Conservation (phyloP, 2,113 vertebrate species). For the Megaceryle maxima region DNA sequence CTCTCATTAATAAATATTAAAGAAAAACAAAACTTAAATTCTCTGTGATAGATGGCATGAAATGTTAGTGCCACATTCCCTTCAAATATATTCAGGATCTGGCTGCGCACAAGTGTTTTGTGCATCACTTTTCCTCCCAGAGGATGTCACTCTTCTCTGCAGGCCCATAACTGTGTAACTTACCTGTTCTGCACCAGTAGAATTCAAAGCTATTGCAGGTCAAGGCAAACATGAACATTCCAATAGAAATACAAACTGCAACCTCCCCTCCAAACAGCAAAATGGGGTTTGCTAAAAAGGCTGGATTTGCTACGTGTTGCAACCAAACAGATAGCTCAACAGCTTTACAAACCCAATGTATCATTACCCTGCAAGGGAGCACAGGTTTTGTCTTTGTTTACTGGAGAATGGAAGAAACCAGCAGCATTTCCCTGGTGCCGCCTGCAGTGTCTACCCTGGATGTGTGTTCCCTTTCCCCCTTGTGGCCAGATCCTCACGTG, state of each 20-base stretch:
- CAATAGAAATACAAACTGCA: not conserved
- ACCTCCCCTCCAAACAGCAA: not conserved
- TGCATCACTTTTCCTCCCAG: not conserved
- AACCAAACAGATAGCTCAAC: not conserved
- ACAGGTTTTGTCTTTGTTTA: not conserved
- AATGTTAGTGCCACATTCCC: not conserved
- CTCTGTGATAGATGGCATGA: rapidly evolving
- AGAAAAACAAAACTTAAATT: not conserved
- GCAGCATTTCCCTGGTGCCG: not conserved
- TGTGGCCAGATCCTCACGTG: not conserved
- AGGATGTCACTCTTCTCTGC: not conserved
- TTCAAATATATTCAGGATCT: not conserved
- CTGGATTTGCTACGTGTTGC: not conserved
- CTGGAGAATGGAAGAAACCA: not conserved
- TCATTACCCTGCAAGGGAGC: not conserved
- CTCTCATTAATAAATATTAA: not conserved
- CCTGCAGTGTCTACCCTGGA: not conserved
- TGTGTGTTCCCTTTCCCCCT: not conserved
- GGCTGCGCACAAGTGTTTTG: not conserved
- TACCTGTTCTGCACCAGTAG: not conserved
- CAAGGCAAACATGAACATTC: not conserved
- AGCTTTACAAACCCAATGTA: not conserved
- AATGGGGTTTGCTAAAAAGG: not conserved
- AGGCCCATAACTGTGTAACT: rapidly evolving
- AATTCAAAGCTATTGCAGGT: not conserved